Evolutionary conservation across 2,888 invertebrate genomes (phyloP).

Genomic region (Lycaena phlaeas): DNA sequence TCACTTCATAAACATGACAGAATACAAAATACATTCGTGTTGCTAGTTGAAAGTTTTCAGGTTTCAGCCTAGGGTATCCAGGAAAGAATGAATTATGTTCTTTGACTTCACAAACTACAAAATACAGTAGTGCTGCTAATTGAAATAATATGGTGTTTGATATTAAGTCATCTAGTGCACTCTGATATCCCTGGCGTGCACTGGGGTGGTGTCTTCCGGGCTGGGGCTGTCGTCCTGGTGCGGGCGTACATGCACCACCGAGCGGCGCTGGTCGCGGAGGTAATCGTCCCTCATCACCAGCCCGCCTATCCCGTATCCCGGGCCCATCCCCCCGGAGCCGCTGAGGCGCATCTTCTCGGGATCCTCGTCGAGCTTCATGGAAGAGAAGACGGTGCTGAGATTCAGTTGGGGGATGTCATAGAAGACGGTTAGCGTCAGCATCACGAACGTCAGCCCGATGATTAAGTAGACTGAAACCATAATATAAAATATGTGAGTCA

Average conservation of each 20-base stretch:
- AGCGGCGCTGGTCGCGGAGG: conserved; percentile 70
- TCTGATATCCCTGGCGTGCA: conserved; percentile 71
- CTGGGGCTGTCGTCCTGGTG: conserved; percentile 79
- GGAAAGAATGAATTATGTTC: too few species aligned
- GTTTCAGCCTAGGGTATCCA: too few species aligned
- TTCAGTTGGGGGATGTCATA: conserved; percentile 93
- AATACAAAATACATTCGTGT: too few species aligned
- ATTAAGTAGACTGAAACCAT: conserved; percentile 81
- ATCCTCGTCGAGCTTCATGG: conserved; percentile 72
- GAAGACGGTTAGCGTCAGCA: conserved; percentile 87
- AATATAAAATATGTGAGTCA: conserved; percentile 1
- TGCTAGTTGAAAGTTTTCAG: too few species aligned
- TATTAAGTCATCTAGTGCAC: conserved; percentile 71
- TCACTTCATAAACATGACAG: too few species aligned
- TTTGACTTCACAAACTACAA: too few species aligned
- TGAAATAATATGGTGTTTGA: too few species aligned
- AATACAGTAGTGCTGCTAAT: too few species aligned
- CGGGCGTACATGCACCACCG: conserved; percentile 77
- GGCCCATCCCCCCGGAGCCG: conserved; percentile 61
- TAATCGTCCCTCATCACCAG: conserved; percentile 62
- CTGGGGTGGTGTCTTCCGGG: conserved; percentile 78
- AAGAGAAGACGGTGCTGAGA: conserved; percentile 83
- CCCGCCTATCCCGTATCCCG: conserved; percentile 60
- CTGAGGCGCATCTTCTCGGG: conserved; percentile 80
- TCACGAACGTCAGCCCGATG: conserved; percentile 85